Evolutionary conservation across 2,888 invertebrate species (phyloP).

Genomic region (Lepidocyrtoides sp.): DNA sequence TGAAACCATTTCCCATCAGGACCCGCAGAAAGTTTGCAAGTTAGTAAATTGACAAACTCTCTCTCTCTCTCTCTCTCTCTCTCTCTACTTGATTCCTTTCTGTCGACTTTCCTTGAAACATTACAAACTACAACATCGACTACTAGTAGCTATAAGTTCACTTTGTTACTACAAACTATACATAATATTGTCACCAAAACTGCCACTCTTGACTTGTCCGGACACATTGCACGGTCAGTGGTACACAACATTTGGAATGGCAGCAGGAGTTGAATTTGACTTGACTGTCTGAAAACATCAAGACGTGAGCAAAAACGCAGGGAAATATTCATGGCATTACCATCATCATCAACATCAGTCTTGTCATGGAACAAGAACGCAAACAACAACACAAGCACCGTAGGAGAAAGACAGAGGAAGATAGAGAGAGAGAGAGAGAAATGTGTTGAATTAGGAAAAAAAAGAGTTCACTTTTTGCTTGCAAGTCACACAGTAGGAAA

Average conservation of each 20-base stretch:
- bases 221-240: constrained; percentile 51
- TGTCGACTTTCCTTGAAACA: constrained; percentile 1
- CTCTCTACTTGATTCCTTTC: constrained; percentile 33
- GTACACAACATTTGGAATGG: constrained; percentile 34
- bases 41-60: constrained; percentile 76
- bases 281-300: constrained; percentile 63
- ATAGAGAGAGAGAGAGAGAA: constrained; percentile 24
- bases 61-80: neutral
- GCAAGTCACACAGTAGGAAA: constrained; percentile 76
- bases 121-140: too few species aligned
- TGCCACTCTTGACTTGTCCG: constrained; percentile 74
- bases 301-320: constrained; percentile 5
- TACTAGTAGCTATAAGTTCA: neutral
- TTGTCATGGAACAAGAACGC: constrained; percentile 30
- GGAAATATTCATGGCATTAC: constrained; percentile 44
- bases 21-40: constrained; percentile 74
- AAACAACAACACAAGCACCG: constrained; percentile 29
- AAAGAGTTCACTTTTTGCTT: constrained; percentile 38
- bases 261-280: constrained; percentile 71
- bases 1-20: constrained; percentile 78
- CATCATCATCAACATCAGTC: constrained; percentile 25
- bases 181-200: constrained; percentile 63
- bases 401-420: neutral
- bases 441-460: constrained; percentile 56
- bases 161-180: neutral